These are phyloP conservation scores for Gambusia holbrooki DNA, from an alignment of 2,113 vertebrate genomes.

Conservation along the genomic window DNA sequence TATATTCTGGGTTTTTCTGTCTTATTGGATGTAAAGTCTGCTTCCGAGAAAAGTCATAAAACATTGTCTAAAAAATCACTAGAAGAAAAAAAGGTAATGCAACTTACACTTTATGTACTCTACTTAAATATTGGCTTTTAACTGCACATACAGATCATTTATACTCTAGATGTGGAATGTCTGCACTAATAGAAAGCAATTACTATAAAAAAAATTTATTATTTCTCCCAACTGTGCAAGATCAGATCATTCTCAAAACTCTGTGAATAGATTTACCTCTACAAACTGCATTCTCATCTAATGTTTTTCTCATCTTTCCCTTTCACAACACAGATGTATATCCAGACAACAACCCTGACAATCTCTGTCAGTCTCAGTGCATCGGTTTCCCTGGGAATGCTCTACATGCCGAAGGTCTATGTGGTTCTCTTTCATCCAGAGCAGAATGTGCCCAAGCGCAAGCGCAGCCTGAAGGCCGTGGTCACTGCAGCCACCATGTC, in stretches of 20 bases:
- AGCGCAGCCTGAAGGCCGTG: conserved; percentile 95
- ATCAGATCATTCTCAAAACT: neutral
- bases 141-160: too few relatives aligned
- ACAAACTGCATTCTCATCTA: neutral
- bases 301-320: conserved; percentile 25
- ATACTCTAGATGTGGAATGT: too few relatives aligned
- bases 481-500: conserved; percentile 96
- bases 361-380: conserved; percentile 97
- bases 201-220: neutral
- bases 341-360: conserved; percentile 96
- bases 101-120: too few relatives aligned
- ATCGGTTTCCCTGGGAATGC: conserved; percentile 96
- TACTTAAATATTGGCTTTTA: too few relatives aligned
- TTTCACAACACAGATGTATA: conserved; percentile 86
- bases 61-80: too few relatives aligned
- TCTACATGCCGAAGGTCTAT: conserved; percentile 98
- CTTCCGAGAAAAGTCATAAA: too few relatives aligned
- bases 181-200: too few relatives aligned
- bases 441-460: conserved; percentile 96
- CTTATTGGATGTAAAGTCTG: too few relatives aligned
- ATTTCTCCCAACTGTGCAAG: neutral
- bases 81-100: too few relatives aligned
- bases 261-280: neutral
- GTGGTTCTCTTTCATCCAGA: conserved; percentile 96
- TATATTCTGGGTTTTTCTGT: too few relatives aligned